Base-by-base conservation (phyloP, 1,140 invertebrate genomes). In the Aphis gossypii region DNA sequence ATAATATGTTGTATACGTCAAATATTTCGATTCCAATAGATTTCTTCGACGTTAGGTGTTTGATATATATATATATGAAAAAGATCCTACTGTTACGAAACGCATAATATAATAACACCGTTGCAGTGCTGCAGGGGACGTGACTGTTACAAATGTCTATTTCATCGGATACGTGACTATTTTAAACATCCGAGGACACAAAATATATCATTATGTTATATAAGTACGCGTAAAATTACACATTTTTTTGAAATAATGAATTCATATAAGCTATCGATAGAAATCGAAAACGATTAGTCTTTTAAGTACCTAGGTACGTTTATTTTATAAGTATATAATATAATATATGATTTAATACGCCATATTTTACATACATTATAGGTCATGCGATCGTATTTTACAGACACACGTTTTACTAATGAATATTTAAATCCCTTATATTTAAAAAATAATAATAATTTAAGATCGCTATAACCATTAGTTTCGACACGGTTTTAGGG, bases 81-180 rank as follows among this genome's bases (percentile, higher is more conserved):
- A 90, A 18, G 21, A 56, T 54, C 51, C 23, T 8, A 90, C 51
- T 56, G 88, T 90, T 90, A 90, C 20, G 35, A 90, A 51, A 54
- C 87, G 20, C 48, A 38, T 68, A 35, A 82, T 35, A 54, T 86
- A 84, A 84, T 44, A 86, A 86, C 0, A 87, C 84, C n/a, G 7
- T 25, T 56, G 18, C 23, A 23, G 21, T 41, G 44, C 41, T 44
- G 41, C 56, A 11, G 25, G 41, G 48, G 83, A 92, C 91, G 91
- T 92, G 91, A 92, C 91, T 92, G 76, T 92, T 92, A 92, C 76
- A 92, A 92, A 92, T 92, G 91, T 54, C 91, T 54, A 84, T 92
- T 83, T 54, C 46, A 35, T 92, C 60, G 76, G n/a, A 92, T 92
- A 92, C 91, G 91, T 92, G 91, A 92, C 91, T 84, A 51, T 92